A percentile compares a stretch with the other conserved stretches of the same genome.
Evolutionary conservation across 2,797 vertebrate species (phyloP).

Genomic region (Sebastes flavidus): DNA sequence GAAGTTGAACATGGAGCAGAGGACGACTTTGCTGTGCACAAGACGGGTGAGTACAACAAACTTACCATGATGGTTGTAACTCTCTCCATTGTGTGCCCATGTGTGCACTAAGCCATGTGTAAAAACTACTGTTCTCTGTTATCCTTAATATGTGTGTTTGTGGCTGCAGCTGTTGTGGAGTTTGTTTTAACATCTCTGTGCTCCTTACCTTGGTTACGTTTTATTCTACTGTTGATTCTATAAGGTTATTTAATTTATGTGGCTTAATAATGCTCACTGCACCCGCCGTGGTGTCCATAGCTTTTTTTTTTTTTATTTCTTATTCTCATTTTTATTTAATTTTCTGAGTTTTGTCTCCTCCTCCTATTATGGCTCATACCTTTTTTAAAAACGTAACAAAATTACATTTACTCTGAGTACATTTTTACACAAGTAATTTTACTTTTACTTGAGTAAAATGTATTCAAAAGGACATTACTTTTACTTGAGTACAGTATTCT

Average conservation of each 20-base stretch:
- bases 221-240: neutral
- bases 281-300: neutral
- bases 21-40: neutral
- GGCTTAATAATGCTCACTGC: too few species aligned
- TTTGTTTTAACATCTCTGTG: neutral
- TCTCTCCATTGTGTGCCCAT: neutral
- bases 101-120: neutral
- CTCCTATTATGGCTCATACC: neutral
- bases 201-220: rapidly evolving
- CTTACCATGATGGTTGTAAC: neutral
- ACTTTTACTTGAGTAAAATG: neutral
- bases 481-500: too few species aligned
- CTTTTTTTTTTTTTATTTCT: neutral
- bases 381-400: neutral
- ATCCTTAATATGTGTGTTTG: neutral
- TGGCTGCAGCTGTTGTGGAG: neutral
- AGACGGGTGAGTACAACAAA: neutral
- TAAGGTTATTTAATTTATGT: neutral
- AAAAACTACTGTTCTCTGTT: neutral
- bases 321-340: neutral
- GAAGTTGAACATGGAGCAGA: neutral
- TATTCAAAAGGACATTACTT: too few species aligned
- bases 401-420: too few species aligned
- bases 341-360: neutral
- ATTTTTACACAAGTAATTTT: neutral